Evolutionary conservation across 2,888 invertebrate genomes (phyloP).

Genomic region (Troides aeacus): DNA sequence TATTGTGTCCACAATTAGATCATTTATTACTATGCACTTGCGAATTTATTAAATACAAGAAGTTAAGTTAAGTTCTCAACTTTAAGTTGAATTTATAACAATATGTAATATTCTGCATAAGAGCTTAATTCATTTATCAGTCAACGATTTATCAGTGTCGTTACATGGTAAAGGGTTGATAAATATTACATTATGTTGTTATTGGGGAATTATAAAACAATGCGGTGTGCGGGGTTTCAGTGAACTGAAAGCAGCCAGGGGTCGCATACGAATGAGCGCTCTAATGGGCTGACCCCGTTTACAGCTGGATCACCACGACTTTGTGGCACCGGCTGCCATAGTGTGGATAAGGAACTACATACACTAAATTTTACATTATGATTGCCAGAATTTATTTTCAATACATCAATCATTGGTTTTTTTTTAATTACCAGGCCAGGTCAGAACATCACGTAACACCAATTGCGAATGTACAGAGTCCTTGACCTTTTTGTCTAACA

Average conservation of each 20-base stretch:
- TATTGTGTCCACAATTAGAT: no score
- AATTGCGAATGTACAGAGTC: no score
- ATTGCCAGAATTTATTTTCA: not conserved
- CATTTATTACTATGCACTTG: no score
- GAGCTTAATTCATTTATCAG: no score
- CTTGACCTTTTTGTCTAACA: no score
- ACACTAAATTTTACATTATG: not conserved
- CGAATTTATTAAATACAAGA: no score
- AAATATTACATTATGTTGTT: conserved; percentile 20
- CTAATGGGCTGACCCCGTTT: conserved; percentile 50
- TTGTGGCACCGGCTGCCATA: conserved; percentile 28
- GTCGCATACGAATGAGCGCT: conserved; percentile 44
- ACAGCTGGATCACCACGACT: conserved; percentile 36
- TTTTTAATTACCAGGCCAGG: no score
- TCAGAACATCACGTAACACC: no score
- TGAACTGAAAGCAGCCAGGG: conserved; percentile 42
- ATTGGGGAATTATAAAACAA: conserved; percentile 21
- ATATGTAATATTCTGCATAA: no score
- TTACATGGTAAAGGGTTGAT: conserved; percentile 4
- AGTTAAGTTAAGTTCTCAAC: no score
- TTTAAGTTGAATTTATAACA: no score
- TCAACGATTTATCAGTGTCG: conserved; percentile 4
- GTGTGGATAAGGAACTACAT: conserved; percentile 26
- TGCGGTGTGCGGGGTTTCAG: conserved; percentile 40
- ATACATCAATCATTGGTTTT: no score